phyloP scores from a whole-genome alignment of 1,140 invertebrate species.

The Vanessa atalanta region DNA sequence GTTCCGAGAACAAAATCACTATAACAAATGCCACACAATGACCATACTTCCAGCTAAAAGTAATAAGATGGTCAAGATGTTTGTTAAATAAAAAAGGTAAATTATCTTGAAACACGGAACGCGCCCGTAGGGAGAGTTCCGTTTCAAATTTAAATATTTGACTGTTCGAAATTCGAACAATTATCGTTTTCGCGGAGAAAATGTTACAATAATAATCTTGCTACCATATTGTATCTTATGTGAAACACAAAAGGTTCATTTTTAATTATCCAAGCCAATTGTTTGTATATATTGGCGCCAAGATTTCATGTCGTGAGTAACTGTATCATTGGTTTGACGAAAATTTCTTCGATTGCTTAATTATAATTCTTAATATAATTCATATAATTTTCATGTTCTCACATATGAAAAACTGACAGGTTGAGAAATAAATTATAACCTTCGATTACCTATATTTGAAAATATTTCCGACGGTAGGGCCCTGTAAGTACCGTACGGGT shows the following conservation, averaged over 20 bases:
- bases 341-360: slow-evolving; percentile 67
- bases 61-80: slow-evolving; percentile 29
- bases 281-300: slow-evolving; percentile 49
- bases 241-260: background rate
- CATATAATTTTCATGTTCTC: slow-evolving; percentile 48
- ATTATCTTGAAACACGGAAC: slow-evolving; percentile 43
- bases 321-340: slow-evolving; percentile 71
- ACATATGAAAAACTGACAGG: slow-evolving; percentile 27
- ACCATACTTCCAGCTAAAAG: background rate
- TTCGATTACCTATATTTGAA: background rate
- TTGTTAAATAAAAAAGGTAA: slow-evolving; percentile 43
- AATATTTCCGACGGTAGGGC: background rate
- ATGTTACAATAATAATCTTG: background rate
- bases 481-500: background rate
- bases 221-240: background rate
- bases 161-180: slow-evolving; percentile 62
- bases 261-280: slow-evolving; percentile 13
- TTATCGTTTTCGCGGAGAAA: slow-evolving; percentile 50
- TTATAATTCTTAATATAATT: slow-evolving; percentile 57
- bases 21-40: background rate
- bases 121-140: slow-evolving; percentile 52
- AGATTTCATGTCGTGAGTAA: slow-evolving; percentile 62
- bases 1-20: background rate
- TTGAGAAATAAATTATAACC: slow-evolving; percentile 7
- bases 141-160: slow-evolving; percentile 63